These are phyloP conservation scores for Euplexia lucipara DNA, from an alignment of 2,888 invertebrate genomes.

Conservation along the genomic window DNA sequence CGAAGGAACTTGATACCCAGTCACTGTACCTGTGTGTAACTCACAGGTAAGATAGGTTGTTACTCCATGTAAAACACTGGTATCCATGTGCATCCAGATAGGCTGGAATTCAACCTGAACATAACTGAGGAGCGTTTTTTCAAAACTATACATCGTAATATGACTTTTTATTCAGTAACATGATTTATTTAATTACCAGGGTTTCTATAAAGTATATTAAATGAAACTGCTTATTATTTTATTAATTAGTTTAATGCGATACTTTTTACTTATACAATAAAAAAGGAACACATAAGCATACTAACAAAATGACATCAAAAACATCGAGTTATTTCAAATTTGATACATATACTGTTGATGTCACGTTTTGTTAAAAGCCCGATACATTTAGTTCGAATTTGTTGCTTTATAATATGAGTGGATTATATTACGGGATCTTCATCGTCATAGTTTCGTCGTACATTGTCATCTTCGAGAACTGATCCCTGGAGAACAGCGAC, in stretches of 20 bases:
- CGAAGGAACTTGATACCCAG: too few species aligned
- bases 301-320: constrained; percentile 3
- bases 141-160: constrained; percentile 6
- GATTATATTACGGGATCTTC: constrained; percentile 5
- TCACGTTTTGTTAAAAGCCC: neutral
- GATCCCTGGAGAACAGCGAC: constrained; percentile 3
- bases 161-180: neutral
- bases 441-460: constrained; percentile 7
- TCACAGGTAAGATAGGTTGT: too few species aligned
- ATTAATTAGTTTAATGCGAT: too few species aligned
- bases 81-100: too few species aligned
- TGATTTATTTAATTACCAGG: neutral
- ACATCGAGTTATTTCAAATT: constrained; percentile 9
- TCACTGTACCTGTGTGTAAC: constrained; percentile 30
- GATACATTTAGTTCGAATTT: constrained; percentile 4
- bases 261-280: too few species aligned
- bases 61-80: too few species aligned
- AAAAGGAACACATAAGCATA: neutral
- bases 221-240: too few species aligned
- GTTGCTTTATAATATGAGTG: constrained; percentile 4
- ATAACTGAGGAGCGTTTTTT: constrained; percentile 3
- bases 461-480: constrained; percentile 7
- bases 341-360: constrained; percentile 10
- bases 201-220: too few species aligned
- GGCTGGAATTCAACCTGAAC: too few species aligned